Evolutionary conservation across 2,113 vertebrate species (phyloP).

Genomic region (Nyctereutes procyonoides): DNA sequence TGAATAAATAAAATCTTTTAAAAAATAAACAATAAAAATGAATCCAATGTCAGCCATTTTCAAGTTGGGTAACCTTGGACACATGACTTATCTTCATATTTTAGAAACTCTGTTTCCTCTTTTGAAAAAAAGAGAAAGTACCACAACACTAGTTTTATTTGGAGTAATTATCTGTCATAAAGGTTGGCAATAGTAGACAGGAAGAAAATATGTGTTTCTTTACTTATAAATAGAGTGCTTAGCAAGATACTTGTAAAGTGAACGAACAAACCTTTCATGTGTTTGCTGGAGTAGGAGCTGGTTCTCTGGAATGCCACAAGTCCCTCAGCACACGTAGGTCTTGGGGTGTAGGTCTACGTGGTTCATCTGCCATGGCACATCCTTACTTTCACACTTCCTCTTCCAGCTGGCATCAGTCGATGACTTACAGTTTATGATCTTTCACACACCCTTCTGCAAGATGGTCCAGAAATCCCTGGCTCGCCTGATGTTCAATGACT

Average conservation of each 20-base stretch:
- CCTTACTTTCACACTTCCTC: not conserved
- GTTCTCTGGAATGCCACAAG: no score
- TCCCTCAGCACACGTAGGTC: rapidly evolving
- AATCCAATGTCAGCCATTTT: not conserved
- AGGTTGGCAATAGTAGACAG: not conserved
- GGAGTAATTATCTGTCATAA: not conserved
- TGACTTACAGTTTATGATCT: conserved; percentile 88
- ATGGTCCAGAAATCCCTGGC: conserved; percentile 88
- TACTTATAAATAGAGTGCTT: not conserved
- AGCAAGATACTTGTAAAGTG: not conserved
- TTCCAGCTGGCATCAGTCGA: conserved; percentile 82
- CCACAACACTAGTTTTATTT: not conserved
- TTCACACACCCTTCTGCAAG: conserved; percentile 90
- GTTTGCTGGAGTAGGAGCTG: not conserved
- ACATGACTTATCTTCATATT: not conserved
- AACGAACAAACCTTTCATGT: not conserved
- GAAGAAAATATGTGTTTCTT: not conserved
- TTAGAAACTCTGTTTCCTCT: not conserved
- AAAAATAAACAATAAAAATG: no score
- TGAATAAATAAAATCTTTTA: no score
- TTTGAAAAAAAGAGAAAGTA: not conserved
- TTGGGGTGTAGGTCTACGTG: not conserved
- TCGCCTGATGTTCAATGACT: conserved; percentile 87
- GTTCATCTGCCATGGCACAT: not conserved
- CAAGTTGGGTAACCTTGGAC: not conserved